Evolutionary conservation across 1,140 invertebrate species (phyloP).

Genomic region (Tenebrio molitor): DNA sequence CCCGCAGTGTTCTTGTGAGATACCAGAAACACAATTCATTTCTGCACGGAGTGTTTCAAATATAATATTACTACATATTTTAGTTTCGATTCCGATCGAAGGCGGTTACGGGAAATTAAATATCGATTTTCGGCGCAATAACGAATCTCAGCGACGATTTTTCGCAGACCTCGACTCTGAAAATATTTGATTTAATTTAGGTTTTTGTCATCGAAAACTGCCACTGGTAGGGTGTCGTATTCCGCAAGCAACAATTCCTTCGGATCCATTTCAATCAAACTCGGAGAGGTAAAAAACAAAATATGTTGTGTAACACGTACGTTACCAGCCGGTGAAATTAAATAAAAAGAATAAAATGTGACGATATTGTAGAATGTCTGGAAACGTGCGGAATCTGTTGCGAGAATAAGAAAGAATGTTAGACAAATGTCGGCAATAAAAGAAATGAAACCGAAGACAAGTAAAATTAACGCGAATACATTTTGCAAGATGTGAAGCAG

Average conservation of each 20-base stretch:
- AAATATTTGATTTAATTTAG: conserved; percentile 33
- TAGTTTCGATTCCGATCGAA: conserved; percentile 3
- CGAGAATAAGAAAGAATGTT: neutral
- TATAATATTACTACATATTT: too few relatives aligned
- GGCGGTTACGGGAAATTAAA: conserved; percentile 25
- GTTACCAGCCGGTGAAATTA: neutral
- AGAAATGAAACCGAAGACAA: conserved; percentile 1
- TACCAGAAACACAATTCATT: too few relatives aligned
- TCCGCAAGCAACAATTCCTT: neutral
- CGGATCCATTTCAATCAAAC: conserved; percentile 17
- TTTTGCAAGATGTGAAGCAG: neutral
- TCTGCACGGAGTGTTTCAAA: too few relatives aligned
- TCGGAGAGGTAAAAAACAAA: conserved; percentile 3
- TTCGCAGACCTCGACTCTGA: conserved; percentile 5
- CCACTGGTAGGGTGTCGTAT: conserved; percentile 1
- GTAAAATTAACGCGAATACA: conserved; percentile 12
- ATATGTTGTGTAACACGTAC: conserved; percentile 11
- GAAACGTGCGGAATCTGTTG: neutral
- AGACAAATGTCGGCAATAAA: conserved; percentile 15
- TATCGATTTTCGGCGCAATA: neutral
- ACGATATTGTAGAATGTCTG: neutral
- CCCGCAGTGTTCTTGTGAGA: neutral
- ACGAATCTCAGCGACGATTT: too few relatives aligned
- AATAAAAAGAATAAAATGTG: conserved; percentile 9
- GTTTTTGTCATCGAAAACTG: conserved; percentile 11